Percentiles rank a stretch among this genome's conserved stretches.
phyloP scores from a whole-genome alignment of 2,797 vertebrate species.

The Strix occidentalis region DNA sequence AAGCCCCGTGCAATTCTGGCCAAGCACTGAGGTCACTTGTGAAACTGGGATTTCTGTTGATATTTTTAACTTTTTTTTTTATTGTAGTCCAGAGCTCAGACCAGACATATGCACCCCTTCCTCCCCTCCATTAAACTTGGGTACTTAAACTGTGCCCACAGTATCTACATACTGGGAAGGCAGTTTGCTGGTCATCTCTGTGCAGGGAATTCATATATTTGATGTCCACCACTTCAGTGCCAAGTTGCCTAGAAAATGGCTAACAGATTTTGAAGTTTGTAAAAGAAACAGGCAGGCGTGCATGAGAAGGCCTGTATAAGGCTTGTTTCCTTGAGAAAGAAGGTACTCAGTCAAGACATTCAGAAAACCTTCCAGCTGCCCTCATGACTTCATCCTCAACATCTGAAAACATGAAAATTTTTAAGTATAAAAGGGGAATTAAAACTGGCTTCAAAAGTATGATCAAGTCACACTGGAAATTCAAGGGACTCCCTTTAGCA shows the following conservation, averaged over 20 bases:
- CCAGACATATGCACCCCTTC: neutral
- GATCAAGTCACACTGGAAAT: neutral
- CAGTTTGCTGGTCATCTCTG: neutral
- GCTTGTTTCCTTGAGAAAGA: neutral
- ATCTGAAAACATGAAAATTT: neutral
- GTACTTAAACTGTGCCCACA: neutral
- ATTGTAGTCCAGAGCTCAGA: neutral
- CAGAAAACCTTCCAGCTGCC: neutral
- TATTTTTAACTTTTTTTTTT: neutral
- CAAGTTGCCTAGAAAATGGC: neutral
- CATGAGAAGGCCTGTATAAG: neutral
- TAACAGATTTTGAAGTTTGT: neutral
- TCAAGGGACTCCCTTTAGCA: neutral
- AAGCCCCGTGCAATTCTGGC: fast-evolving
- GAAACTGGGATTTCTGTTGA: neutral
- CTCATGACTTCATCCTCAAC: neutral
- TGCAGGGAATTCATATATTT: neutral
- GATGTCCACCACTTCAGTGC: neutral
- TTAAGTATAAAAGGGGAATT: neutral
- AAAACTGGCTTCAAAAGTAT: neutral
- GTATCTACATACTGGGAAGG: neutral
- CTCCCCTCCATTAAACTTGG: neutral
- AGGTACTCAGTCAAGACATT: neutral
- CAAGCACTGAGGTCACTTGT: neutral
- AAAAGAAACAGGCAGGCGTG: neutral